Conservation (phyloP, 2,797 vertebrate species). For the Myripristis jacobus region DNA sequence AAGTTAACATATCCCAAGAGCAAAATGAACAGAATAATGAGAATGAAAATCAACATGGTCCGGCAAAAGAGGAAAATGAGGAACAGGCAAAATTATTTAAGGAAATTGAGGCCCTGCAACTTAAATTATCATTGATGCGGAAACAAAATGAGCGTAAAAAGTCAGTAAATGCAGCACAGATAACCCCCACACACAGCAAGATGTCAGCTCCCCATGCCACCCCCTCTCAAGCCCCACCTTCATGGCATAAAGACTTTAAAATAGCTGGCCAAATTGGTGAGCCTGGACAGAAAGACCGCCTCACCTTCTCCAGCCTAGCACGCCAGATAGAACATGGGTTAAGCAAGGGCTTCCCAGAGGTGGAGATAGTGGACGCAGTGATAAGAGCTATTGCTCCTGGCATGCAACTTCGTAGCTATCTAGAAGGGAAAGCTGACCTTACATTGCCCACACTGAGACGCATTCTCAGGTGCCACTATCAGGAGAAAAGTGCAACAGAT, state of each 20-base stretch:
- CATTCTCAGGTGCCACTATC: constrained; percentile 1
- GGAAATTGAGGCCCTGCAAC: too few species aligned
- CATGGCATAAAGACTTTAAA: constrained; percentile 3
- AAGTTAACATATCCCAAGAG: too few species aligned
- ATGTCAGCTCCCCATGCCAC: too few species aligned
- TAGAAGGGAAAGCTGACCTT: constrained; percentile 14
- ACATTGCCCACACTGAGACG: constrained; percentile 9
- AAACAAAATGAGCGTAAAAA: too few species aligned
- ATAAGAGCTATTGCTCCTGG: not conserved
- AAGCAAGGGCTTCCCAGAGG: not conserved
- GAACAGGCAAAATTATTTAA: too few species aligned
- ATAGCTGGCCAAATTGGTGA: constrained; percentile 4
- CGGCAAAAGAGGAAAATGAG: too few species aligned
- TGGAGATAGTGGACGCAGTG: constrained; percentile 4
- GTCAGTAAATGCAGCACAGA: too few species aligned
- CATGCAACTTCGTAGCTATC: constrained; percentile 11
- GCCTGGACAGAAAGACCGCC: not conserved
- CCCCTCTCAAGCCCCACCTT: not conserved
- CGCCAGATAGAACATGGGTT: not conserved
- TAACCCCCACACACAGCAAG: too few species aligned
- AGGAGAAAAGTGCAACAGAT: constrained; percentile 21
- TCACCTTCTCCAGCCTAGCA: constrained; percentile 2
- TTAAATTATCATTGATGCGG: too few species aligned
- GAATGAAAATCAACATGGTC: too few species aligned
- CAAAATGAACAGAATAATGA: too few species aligned